Percentiles rank a stretch among this genome's conserved stretches.
These are phyloP conservation scores for Gnathonemus echidnorhynchus DNA, from an alignment of 2,113 vertebrate species.

Conservation along the genomic window DNA sequence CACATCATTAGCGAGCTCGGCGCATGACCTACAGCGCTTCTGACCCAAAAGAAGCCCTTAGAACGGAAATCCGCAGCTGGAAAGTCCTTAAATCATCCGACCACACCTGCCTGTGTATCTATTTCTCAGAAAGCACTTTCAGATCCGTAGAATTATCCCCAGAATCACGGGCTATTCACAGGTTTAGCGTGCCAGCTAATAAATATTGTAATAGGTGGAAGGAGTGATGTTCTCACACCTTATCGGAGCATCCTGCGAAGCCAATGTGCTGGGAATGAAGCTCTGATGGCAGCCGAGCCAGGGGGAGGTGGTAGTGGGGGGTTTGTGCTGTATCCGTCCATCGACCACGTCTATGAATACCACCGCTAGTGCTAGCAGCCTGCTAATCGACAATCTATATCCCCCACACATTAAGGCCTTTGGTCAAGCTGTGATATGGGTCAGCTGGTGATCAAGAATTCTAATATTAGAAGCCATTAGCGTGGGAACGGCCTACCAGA, in stretches of 20 bases:
- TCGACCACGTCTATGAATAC: neutral
- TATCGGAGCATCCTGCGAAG: neutral
- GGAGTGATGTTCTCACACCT: neutral
- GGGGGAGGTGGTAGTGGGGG: neutral
- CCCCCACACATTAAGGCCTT: neutral
- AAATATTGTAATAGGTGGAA: neutral
- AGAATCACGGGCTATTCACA: neutral
- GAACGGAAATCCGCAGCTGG: neutral
- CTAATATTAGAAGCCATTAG: slow-evolving; percentile 1
- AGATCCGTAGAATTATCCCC: neutral
- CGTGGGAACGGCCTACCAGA: neutral
- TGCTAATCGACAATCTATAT: neutral
- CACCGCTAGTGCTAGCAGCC: neutral
- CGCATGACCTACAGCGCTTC: neutral
- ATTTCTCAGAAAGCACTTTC: neutral
- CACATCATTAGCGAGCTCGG: neutral
- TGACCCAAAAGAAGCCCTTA: neutral
- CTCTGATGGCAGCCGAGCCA: neutral
- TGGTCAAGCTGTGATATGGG: neutral
- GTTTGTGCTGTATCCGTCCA: neutral
- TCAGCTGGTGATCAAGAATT: neutral
- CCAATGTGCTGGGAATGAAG: neutral
- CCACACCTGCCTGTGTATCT: neutral
- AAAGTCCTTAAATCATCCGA: neutral
- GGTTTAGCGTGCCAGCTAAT: neutral